phyloP scores from a whole-genome alignment of 1,140 invertebrate species.

The Orussus abietinus region DNA sequence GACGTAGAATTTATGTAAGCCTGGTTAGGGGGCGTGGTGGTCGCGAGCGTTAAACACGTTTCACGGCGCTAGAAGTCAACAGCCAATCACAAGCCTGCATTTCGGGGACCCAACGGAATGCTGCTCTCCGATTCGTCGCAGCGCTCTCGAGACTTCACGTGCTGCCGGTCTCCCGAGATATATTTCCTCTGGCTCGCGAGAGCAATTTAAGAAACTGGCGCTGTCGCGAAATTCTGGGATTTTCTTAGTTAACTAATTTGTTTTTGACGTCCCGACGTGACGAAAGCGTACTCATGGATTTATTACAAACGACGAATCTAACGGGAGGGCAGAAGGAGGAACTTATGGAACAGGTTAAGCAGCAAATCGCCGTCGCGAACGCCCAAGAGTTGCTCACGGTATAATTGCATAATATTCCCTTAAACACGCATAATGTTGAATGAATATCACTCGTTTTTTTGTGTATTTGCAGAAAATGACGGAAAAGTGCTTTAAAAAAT shows the following conservation, averaged over 20 bases:
- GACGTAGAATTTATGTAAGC: not conserved
- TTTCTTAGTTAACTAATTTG: not conserved
- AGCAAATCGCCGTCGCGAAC: constrained; percentile 92
- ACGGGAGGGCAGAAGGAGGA: constrained; percentile 78
- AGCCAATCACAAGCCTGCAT: not conserved
- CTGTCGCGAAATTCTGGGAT: not conserved
- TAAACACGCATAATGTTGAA: constrained; percentile 15
- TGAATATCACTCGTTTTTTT: constrained; percentile 18
- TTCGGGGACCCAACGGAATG: too few relatives aligned
- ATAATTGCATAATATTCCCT: constrained; percentile 36
- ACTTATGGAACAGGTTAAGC: constrained; percentile 92
- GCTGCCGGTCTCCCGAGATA: constrained; percentile 1
- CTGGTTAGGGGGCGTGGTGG: not conserved
- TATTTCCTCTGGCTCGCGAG: too few relatives aligned
- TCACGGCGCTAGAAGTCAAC: not conserved
- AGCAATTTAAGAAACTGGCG: not conserved
- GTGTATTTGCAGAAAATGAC: constrained; percentile 82
- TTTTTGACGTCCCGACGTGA: not conserved
- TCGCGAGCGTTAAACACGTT: not conserved
- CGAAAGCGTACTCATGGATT: too few relatives aligned
- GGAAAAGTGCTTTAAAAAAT: constrained; percentile 96
- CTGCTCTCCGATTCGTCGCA: not conserved
- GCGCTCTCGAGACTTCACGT: constrained; percentile 1
- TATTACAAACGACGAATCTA: constrained; percentile 34
- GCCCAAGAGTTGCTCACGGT: constrained; percentile 89